Base-by-base conservation (phyloP, 2,888 invertebrate species). In the Plagiodera versicolora region DNA sequence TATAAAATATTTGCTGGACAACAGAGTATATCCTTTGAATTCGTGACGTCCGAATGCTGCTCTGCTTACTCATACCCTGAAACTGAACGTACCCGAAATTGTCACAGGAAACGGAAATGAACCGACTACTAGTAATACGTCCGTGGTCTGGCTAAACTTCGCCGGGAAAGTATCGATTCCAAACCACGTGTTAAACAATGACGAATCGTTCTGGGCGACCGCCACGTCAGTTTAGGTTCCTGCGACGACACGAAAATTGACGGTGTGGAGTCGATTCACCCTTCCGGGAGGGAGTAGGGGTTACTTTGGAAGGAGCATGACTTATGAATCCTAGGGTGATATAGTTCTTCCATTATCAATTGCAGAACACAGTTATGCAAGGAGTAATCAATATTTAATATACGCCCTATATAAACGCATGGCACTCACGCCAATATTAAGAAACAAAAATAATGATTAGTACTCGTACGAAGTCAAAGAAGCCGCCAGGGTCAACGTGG, bases 131-230 rank as follows among this genome's bases (percentile, higher is more conserved):
- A n/a, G 4, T 39, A 49, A 24, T 49, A 28, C 16, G 14, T 19
- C 16, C 16, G 30, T 20, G 30, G 30, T 49, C 49, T 20, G 49
- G 6, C 24, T 16, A n/a, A 14, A 20, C 49, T 14, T 20, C 17
- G 47, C 5, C 14, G 19, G 19, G 47, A 20, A 14, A n/a, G 20
- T 39, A 52, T 53, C 53, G 44, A 53, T 44, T 58, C 58, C 50
- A 52, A 51, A 60, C 58, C 65, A 60, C 58, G 63, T 61, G 63
- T 58, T 62, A 54, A 61, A 65, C 63, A 63, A 61, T 65, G 65
- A 65, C 53, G 50, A 56, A 65, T 58, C 55, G 53, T 10, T 24
- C 57, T 57, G 4, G 51, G 28, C 60, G 39, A 52, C 48, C 50
- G 63, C 60, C 49, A 50, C 61, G 58, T 58, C 61, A 61, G 57